phyloP scores from a whole-genome alignment of 2,888 invertebrate genomes.

The Mesorhabditis spiculigera region DNA sequence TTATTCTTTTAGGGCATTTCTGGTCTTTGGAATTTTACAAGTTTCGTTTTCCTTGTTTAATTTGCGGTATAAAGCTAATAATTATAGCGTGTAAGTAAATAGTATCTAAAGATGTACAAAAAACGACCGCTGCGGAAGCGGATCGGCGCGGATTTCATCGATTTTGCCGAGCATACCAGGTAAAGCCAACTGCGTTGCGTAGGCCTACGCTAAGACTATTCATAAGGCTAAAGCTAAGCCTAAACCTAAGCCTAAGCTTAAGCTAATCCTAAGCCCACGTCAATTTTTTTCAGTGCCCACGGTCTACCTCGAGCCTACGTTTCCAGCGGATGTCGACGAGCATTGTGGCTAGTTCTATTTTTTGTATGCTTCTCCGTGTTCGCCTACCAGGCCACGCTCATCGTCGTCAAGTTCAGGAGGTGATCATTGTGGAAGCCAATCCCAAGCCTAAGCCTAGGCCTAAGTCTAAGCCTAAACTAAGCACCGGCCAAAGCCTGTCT shows the following conservation, averaged over 20 bases:
- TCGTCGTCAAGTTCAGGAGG: constrained; percentile 47
- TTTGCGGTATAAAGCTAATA: too few species aligned
- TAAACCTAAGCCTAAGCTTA: too few species aligned
- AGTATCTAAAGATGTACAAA: too few species aligned
- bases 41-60: too few species aligned
- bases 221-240: background rate
- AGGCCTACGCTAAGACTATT: too few species aligned
- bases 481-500: too few species aligned
- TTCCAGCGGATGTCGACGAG: constrained; percentile 35
- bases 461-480: too few species aligned
- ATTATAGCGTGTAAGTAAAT: too few species aligned
- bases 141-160: constrained; percentile 32
- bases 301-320: constrained; percentile 54
- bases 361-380: constrained; percentile 48
- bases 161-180: constrained; percentile 51
- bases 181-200: background rate
- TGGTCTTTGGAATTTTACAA: too few species aligned
- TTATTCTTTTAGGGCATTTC: too few species aligned
- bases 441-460: background rate
- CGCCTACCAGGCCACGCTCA: constrained; percentile 48
- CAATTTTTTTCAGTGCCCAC: constrained; percentile 42
- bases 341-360: constrained; percentile 51
- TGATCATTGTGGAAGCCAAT: too few species aligned
- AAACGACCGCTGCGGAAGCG: background rate
- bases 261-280: background rate